Percentiles rank a stretch among this genome's conserved stretches.
phyloP scores from a whole-genome alignment of 2,113 vertebrate genomes.

The Dromiciops gliroides region DNA sequence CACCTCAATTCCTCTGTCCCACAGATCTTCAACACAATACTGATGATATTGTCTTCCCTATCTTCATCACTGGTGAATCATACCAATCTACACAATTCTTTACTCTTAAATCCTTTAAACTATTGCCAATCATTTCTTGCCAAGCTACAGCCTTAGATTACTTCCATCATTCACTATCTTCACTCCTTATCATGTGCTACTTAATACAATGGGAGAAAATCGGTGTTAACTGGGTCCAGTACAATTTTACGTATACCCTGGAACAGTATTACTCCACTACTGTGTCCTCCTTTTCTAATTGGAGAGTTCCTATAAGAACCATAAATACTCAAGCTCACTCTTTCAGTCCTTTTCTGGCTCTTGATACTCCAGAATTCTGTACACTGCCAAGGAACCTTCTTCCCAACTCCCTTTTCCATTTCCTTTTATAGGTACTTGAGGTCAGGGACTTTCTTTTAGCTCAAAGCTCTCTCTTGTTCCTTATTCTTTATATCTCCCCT shows the following conservation, averaged over 20 bases:
- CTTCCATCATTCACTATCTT: not conserved
- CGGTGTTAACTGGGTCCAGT: not conserved
- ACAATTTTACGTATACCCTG: not conserved
- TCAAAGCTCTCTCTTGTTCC: not conserved
- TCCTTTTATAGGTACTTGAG: not conserved
- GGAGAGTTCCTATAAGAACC: not conserved
- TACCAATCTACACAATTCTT: not conserved
- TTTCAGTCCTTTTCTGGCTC: not conserved
- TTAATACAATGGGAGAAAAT: not conserved
- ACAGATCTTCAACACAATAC: not conserved
- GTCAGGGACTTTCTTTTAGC: not conserved
- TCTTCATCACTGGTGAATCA: not conserved
- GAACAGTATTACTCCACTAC: not conserved
- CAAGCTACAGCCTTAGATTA: not conserved
- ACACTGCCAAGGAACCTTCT: not conserved
- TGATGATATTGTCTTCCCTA: not conserved
- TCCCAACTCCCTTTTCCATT: not conserved
- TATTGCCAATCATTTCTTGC: not conserved
- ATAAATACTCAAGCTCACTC: not conserved
- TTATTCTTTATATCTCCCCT: not conserved
- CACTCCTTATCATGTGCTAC: not conserved
- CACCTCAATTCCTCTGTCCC: not conserved
- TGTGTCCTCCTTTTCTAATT: not conserved
- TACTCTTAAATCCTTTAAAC: not conserved
- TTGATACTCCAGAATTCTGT: not conserved